These are phyloP conservation scores for Ochropleura leucogaster DNA, from an alignment of 2,888 invertebrate genomes.

Conservation along the genomic window DNA sequence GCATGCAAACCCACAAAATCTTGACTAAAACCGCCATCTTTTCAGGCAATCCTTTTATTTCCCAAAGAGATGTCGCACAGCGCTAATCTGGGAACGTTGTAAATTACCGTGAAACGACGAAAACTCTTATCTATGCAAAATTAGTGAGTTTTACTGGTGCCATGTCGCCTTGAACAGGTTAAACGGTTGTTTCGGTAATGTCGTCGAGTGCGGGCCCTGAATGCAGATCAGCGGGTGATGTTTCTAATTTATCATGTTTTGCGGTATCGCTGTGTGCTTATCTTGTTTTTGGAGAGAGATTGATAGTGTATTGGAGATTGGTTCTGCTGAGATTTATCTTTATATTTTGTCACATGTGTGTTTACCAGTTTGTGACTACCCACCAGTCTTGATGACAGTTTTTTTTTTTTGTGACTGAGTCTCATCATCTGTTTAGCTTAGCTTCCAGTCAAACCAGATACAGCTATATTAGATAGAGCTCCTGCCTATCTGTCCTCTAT, in stretches of 20 bases:
- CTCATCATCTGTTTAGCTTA: background rate
- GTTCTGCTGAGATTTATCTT: background rate
- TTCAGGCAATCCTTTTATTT: conserved; percentile 65
- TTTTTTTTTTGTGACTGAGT: background rate
- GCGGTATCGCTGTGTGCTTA: conserved; percentile 24
- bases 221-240: conserved; percentile 58
- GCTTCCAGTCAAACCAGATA: background rate
- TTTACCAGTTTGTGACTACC: background rate
- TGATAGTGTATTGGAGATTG: conserved; percentile 7
- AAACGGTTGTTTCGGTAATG: conserved; percentile 64
- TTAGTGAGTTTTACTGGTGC: conserved; percentile 70
- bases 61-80: conserved; percentile 48
- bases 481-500: too few relatives aligned
- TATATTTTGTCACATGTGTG: too few relatives aligned
- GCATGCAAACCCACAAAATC: conserved; percentile 38
- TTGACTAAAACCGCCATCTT: conserved; percentile 58
- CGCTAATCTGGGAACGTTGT: conserved; percentile 71
- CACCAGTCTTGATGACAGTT: background rate
- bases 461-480: too few relatives aligned
- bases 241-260: conserved; percentile 58
- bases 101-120: conserved; percentile 69
- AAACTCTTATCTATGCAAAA: conserved; percentile 76
- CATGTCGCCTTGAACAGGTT: conserved; percentile 62
- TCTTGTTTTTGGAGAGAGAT: conserved; percentile 8
- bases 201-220: conserved; percentile 44